phyloP scores from a whole-genome alignment of 2,113 vertebrate species.

The Diadophis punctatus region DNA sequence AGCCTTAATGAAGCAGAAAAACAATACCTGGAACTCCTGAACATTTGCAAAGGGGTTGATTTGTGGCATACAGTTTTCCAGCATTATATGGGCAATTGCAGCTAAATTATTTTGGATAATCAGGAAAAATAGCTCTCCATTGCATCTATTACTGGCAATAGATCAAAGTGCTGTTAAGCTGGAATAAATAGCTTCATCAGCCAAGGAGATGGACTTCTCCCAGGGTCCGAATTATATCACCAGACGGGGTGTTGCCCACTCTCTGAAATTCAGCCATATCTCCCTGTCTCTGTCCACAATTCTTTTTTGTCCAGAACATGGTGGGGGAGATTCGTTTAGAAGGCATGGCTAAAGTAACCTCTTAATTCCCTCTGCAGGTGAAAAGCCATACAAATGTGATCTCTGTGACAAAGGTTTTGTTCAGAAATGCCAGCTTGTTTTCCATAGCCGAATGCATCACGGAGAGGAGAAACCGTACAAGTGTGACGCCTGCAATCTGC shows the following conservation, averaged over 20 bases:
- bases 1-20: background rate
- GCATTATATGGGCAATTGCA: too few relatives aligned
- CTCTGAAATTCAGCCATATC: background rate
- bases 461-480: constrained; percentile 90
- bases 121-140: background rate
- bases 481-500: constrained; percentile 83
- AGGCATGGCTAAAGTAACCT: constrained; percentile 1
- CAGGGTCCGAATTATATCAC: background rate
- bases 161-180: background rate
- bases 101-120: background rate
- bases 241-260: background rate
- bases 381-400: constrained; percentile 84
- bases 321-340: background rate
- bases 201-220: background rate
- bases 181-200: background rate
- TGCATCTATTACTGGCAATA: background rate
- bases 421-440: constrained; percentile 89
- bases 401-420: constrained; percentile 84
- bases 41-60: background rate
- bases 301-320: background rate
- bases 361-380: constrained; percentile 65
- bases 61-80: background rate
- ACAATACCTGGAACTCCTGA: background rate
- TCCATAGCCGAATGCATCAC: constrained; percentile 88
- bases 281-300: background rate